These are phyloP conservation scores for Distichodus sexfasciatus DNA, from an alignment of 2,797 vertebrate species.

Conservation along the genomic window DNA sequence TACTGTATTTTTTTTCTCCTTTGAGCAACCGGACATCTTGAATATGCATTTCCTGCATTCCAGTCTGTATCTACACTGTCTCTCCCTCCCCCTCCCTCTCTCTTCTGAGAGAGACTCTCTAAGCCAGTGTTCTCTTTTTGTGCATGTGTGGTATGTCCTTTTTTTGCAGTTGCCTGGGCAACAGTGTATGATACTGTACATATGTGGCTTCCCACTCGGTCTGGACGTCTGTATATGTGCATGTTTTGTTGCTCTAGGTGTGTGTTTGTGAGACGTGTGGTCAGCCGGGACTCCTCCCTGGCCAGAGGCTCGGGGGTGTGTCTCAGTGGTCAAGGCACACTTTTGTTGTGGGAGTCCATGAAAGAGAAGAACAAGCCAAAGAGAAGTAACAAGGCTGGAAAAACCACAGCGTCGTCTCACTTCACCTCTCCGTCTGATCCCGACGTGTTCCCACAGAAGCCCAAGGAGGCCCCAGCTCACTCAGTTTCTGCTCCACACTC, in stretches of 20 bases:
- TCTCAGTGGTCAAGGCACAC: background rate
- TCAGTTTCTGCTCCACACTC: no score
- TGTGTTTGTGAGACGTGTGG: conserved; percentile 7
- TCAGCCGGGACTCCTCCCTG: conserved; percentile 11
- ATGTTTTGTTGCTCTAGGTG: conserved; percentile 13
- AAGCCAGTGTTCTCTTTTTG: background rate
- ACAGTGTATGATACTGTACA: conserved; percentile 23
- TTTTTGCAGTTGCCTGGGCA: conserved; percentile 25
- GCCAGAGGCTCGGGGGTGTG: background rate
- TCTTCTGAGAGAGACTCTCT: background rate
- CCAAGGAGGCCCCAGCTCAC: background rate
- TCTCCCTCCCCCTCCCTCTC: background rate
- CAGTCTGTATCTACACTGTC: background rate
- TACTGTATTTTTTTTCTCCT: background rate
- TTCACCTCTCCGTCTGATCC: background rate
- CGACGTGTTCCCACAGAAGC: background rate
- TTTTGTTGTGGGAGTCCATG: conserved; percentile 7
- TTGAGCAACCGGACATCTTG: background rate
- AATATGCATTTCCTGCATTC: conserved; percentile 12
- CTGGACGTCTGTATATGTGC: background rate
- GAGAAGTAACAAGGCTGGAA: background rate
- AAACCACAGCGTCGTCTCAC: background rate
- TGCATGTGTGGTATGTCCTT: background rate
- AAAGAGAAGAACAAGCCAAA: background rate
- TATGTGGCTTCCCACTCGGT: conserved; percentile 31